A percentile compares a stretch with the other conserved stretches of the same genome.
Evolutionary conservation across 92 coral and sea anemone species (phyloP).

Genomic region (Porites rus): DNA sequence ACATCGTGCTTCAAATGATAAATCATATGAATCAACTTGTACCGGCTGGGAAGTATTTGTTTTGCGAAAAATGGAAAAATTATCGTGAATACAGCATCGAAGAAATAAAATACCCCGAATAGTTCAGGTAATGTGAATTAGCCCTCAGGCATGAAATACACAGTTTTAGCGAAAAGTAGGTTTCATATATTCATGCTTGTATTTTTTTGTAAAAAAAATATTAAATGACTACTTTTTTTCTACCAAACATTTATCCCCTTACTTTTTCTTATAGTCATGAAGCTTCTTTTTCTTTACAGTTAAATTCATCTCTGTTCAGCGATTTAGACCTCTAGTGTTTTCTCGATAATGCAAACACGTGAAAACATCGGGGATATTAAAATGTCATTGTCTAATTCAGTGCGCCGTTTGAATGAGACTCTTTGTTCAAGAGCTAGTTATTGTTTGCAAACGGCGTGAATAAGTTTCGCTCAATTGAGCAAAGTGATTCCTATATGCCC

Average conservation of each 20-base stretch:
- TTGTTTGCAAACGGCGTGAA: slow-evolving; percentile 33
- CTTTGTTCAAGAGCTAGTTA: slow-evolving; percentile 25
- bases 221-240: too few relatives aligned
- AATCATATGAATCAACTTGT: not conserved
- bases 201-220: too few relatives aligned
- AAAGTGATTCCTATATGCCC: slow-evolving; percentile 1
- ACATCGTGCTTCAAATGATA: not conserved
- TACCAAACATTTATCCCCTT: not conserved
- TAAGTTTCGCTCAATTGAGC: slow-evolving; percentile 19
- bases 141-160: too few relatives aligned
- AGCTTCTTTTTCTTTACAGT: not conserved
- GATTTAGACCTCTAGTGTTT: not conserved
- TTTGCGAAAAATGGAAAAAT: too few relatives aligned
- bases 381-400: not conserved
- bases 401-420: not conserved
- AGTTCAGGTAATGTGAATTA: too few relatives aligned
- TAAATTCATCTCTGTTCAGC: not conserved
- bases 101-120: too few relatives aligned
- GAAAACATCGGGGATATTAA: slow-evolving; percentile 24
- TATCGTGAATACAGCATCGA: too few relatives aligned
- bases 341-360: slow-evolving; percentile 25
- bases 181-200: too few relatives aligned
- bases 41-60: too few relatives aligned
- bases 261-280: not conserved
- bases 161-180: too few relatives aligned